Base-by-base conservation (phyloP, 1,140 invertebrate genomes). In the Formica exsecta region DNA sequence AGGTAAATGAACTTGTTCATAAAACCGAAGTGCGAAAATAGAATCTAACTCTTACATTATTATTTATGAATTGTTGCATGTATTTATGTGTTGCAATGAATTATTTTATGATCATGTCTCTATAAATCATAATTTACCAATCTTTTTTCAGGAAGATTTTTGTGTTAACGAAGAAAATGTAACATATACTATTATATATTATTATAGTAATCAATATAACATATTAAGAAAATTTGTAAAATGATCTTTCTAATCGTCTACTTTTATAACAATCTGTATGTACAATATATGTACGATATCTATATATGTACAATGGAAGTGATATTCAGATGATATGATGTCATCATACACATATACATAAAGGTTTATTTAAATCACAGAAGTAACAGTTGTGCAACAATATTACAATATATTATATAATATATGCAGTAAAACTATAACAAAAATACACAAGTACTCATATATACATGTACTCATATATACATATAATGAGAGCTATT, bases 281-380 rank as follows among this genome's bases (percentile, higher is more conserved):
- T 71, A 76, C 32, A 83, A 22, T 64, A 19, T 83, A 86, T 19
- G 64, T 84, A 71, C 32, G 41, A 64, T 65, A 16, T 59, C 59
- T 41, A 80, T 85, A 13, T 73, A 29, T 76, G 13, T 68, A 59
- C 25, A 65, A 66, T 73, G 62, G 66, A 54, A 48, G 38, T 81
- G 38, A 74, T 62, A 51, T 51, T 51, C 13, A 64, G 59, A 71
- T 36, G 22, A 74, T 16, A 51, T 16, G 54, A 84, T 38, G 36
- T 25, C 59, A n/a, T 38, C 41, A 62, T 77, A 84, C 48, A 71
- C 62, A 77, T 64, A 89, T 13, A 16, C 44, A 48, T 76, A 86
- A 89, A 87, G 87, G 62, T 87, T 91, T 90, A 86, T 87, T 92
- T 83, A 87, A 85, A 93, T 92, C 90, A 92, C 91, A 93, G 90